Evolutionary conservation across 2,113 vertebrate genomes (phyloP).

Genomic region (Sitta europaea): DNA sequence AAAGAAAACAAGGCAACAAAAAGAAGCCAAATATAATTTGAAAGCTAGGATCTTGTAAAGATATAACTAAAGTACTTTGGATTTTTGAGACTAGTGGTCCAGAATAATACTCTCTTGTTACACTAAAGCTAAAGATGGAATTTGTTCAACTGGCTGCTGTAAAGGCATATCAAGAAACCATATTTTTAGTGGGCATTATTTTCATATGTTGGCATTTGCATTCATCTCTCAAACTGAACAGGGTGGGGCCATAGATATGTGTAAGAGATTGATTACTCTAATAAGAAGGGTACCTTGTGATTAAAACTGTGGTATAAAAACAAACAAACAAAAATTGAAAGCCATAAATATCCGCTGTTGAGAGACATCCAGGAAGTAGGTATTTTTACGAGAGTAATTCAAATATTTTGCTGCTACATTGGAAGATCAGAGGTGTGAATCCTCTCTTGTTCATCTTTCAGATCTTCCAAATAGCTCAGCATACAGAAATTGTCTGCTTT

Average conservation of each 20-base stretch:
- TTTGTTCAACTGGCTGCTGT: background rate
- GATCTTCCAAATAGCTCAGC: background rate
- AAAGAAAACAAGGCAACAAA: background rate
- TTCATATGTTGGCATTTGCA: background rate
- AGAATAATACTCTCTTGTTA: conserved; percentile 11
- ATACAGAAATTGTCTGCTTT: background rate
- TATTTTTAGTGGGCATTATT: background rate
- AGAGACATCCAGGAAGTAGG: background rate
- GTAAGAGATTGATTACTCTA: background rate
- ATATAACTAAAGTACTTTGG: conserved; percentile 1
- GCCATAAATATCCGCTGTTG: background rate
- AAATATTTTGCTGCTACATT: background rate
- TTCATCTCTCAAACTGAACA: background rate
- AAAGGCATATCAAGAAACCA: background rate
- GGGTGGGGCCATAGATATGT: background rate
- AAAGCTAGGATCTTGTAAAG: conserved; percentile 6
- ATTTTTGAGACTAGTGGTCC: background rate
- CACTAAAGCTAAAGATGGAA: background rate
- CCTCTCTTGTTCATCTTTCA: background rate
- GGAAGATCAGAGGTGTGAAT: background rate
- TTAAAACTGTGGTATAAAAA: background rate
- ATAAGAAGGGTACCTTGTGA: background rate
- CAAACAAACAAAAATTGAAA: background rate
- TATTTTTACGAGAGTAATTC: background rate
- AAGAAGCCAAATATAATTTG: background rate